Percentiles rank a stretch among this genome's conserved stretches.
Conservation (phyloP, 1,140 invertebrate genomes). For the Ceratina japonica region DNA sequence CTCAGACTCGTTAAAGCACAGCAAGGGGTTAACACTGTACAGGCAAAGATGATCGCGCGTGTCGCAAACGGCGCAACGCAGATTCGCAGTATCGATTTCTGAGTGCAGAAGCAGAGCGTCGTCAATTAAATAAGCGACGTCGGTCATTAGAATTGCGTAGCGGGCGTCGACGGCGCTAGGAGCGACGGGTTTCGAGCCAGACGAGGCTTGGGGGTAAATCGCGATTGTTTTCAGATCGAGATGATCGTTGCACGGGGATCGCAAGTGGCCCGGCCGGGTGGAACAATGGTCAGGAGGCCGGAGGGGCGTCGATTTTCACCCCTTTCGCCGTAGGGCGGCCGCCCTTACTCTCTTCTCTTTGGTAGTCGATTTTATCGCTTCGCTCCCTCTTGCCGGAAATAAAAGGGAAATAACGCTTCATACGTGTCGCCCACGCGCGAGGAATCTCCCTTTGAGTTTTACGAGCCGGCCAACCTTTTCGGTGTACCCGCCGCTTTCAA, state of each 20-base stretch:
- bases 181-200: background rate
- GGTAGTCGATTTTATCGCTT: conserved; percentile 55
- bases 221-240: conserved; percentile 52
- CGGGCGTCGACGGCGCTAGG: conserved; percentile 38
- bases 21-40: too few relatives aligned
- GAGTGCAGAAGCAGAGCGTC: conserved; percentile 10
- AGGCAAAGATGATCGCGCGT: too few relatives aligned
- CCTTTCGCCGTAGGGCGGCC: conserved; percentile 19
- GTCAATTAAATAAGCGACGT: conserved; percentile 58
- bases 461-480: background rate
- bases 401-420: conserved; percentile 61
- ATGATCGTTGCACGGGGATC: conserved; percentile 51
- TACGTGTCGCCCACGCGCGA: conserved; percentile 23
- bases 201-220: conserved; percentile 17
- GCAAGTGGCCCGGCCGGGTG: conserved; percentile 13
- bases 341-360: background rate
- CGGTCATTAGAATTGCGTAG: conserved; percentile 53
- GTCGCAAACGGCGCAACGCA: conserved; percentile 19
- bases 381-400: conserved; percentile 49
- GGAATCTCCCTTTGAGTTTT: conserved; percentile 55
- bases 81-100: conserved; percentile 48
- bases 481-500: background rate
- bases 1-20: too few relatives aligned
- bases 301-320: conserved; percentile 47
- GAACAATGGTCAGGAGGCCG: conserved; percentile 4